Conservation (phyloP, 1,140 invertebrate species). For the Drosophila triauraria region DNA sequence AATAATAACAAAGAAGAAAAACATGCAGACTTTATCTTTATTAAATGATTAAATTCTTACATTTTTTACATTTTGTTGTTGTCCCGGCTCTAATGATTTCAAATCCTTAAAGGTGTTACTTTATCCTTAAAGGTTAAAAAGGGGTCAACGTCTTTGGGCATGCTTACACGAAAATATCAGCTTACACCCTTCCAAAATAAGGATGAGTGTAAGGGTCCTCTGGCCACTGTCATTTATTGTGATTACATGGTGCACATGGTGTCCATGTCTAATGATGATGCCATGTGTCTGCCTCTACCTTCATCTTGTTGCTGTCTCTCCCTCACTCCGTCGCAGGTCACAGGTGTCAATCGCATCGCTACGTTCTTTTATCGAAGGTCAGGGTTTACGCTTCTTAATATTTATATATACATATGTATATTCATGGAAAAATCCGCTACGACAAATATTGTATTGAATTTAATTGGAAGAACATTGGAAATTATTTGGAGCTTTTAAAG, state of each 20-base stretch:
- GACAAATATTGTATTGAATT: too few species aligned
- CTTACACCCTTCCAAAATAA: slow-evolving; percentile 7
- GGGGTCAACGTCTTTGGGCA: slow-evolving; percentile 9
- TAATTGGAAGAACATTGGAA: too few species aligned
- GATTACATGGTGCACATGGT: slow-evolving; percentile 33
- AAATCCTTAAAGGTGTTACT: neutral
- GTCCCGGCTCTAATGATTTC: too few species aligned
- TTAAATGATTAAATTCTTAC: too few species aligned
- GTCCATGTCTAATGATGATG: slow-evolving; percentile 36
- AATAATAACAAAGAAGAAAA: neutral
- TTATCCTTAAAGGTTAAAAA: neutral
- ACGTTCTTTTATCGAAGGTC: too few species aligned
- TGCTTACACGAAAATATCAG: slow-evolving; percentile 26
- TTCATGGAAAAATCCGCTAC: too few species aligned
- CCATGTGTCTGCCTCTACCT: slow-evolving; percentile 16
- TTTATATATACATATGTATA: too few species aligned
- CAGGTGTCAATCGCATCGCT: slow-evolving; percentile 32
- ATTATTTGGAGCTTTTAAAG: too few species aligned
- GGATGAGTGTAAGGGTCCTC: neutral
- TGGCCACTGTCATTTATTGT: slow-evolving; percentile 41
- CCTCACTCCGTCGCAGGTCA: slow-evolving; percentile 6
- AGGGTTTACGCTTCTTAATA: too few species aligned
- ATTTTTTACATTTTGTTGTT: neutral
- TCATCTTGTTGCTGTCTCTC: too few species aligned
- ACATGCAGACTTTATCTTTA: too few species aligned